phyloP scores from a whole-genome alignment of 2,797 vertebrate species.

The Rhyacichthys aspro region DNA sequence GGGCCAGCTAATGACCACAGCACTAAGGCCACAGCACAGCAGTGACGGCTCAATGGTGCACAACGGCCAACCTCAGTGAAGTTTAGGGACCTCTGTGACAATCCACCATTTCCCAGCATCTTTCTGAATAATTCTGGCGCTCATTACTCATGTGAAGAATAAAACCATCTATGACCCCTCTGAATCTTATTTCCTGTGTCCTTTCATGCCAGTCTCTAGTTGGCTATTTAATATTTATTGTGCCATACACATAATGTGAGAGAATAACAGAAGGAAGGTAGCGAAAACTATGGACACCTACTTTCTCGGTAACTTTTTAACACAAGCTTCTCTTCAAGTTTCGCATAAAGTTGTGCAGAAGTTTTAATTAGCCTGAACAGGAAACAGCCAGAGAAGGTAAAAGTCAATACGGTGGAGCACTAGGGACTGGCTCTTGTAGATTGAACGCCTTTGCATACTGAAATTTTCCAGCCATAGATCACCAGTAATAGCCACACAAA shows the following conservation, averaged over 20 bases:
- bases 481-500: conserved; percentile 42
- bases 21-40: not conserved
- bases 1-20: conserved; percentile 3
- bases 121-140: not conserved
- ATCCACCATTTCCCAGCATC: too few relatives aligned
- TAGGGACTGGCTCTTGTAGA: conserved; percentile 39
- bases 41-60: not conserved
- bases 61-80: not conserved
- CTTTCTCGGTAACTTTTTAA: conserved; percentile 6
- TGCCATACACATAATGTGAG: not conserved
- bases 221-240: conserved; percentile 15
- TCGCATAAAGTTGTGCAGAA: conserved; percentile 25
- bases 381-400: conserved; percentile 44
- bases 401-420: conserved; percentile 40
- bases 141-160: not conserved
- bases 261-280: conserved; percentile 2
- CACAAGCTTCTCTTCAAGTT: conserved; percentile 18
- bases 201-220: not conserved
- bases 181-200: not conserved
- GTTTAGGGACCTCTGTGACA: not conserved
- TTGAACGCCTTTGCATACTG: conserved; percentile 53
- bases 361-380: conserved; percentile 44
- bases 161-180: not conserved
- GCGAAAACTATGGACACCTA: not conserved
- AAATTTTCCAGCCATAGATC: conserved; percentile 53